Percentiles rank a stretch among this genome's conserved stretches.
phyloP scores from a whole-genome alignment of 2,797 vertebrate species.

The Siniperca undulata region DNA sequence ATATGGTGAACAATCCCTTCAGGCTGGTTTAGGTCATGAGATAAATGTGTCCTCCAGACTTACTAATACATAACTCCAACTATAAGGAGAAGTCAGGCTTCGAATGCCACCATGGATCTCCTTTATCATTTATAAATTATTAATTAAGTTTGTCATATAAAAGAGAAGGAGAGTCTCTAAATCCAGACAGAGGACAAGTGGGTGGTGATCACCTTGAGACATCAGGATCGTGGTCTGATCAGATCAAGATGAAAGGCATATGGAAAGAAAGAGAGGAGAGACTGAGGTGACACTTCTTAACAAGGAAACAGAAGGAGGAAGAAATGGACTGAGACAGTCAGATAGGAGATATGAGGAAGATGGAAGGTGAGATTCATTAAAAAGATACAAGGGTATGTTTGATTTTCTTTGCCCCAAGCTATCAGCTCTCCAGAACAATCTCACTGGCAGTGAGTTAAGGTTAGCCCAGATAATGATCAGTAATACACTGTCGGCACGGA shows the following conservation, averaged over 20 bases:
- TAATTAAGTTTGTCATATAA: conserved; percentile 59
- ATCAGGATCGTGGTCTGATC: conserved; percentile 51
- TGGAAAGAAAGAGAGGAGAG: conserved; percentile 31
- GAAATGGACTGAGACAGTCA: conserved; percentile 60
- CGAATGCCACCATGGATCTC: conserved; percentile 15
- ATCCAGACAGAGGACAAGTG: conserved; percentile 41
- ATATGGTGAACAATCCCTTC: conserved; percentile 21
- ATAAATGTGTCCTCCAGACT: conserved; percentile 52
- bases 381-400: conserved; percentile 75
- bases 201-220: conserved; percentile 73
- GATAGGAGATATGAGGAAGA: conserved; percentile 62
- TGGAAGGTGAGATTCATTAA: conserved; percentile 82
- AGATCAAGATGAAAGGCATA: conserved; percentile 65
- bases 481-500: conserved; percentile 60
- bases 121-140: conserved; percentile 64
- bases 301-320: conserved; percentile 64
- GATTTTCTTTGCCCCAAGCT: conserved; percentile 69
- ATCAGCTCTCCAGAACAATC: conserved; percentile 64
- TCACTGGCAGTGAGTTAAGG: conserved; percentile 59
- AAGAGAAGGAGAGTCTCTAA: conserved; percentile 44
- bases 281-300: conserved; percentile 67
- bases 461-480: conserved; percentile 76
- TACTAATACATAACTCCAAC: conserved; percentile 35
- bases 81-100: conserved; percentile 34
- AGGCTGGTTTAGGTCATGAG: conserved; percentile 21